Evolutionary conservation across 2,113 vertebrate species (phyloP).

Genomic region (Diglossa brunneiventris): DNA sequence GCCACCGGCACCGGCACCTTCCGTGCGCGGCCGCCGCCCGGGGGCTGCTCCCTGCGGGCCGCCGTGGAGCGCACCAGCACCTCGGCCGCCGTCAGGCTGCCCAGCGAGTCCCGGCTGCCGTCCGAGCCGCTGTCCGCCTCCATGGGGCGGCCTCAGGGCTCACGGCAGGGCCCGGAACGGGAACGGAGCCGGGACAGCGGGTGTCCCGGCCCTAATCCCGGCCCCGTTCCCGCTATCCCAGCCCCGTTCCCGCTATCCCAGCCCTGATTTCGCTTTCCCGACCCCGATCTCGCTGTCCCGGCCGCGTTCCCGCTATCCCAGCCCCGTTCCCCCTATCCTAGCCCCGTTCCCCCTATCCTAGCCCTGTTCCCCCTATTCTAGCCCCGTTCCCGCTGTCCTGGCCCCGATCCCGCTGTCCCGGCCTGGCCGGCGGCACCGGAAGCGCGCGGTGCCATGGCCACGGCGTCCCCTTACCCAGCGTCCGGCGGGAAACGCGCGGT

Average conservation of each 20-base stretch:
- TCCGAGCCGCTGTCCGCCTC: not conserved
- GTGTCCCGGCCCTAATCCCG: too few relatives aligned
- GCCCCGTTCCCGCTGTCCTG: too few relatives aligned
- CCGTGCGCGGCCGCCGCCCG: not conserved
- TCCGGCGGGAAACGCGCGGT: not conserved
- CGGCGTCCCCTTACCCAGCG: not conserved
- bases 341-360: fast-evolving
- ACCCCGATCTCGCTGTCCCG: not conserved
- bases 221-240: fast-evolving
- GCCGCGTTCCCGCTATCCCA: fast-evolving
- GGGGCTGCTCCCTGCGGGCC: not conserved
- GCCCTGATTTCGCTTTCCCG: fast-evolving
- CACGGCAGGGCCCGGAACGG: too few relatives aligned
- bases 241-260: fast-evolving
- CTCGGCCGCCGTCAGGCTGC: constrained; percentile 42
- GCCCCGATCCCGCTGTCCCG: not conserved
- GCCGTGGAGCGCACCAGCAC: constrained; percentile 61
- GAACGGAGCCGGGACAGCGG: too few relatives aligned
- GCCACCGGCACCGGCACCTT: constrained; percentile 21
- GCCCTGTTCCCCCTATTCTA: fast-evolving
- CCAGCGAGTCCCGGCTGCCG: constrained; percentile 26
- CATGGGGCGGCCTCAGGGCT: not conserved
- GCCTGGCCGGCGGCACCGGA: not conserved
- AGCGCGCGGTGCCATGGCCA: not conserved
- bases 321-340: fast-evolving